phyloP scores from a whole-genome alignment of 2,888 invertebrate genomes.

The Clepsis dumicolana region DNA sequence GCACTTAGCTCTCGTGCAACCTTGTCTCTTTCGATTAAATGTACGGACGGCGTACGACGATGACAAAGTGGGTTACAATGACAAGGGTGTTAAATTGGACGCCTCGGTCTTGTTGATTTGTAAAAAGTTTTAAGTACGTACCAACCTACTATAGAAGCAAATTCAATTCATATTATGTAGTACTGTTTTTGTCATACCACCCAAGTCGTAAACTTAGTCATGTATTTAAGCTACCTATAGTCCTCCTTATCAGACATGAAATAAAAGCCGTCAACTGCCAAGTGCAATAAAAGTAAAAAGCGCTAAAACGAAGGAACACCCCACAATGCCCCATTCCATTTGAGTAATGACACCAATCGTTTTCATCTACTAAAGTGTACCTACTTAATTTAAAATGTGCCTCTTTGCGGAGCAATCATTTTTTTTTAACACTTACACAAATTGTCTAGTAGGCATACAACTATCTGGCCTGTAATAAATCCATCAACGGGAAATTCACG shows the following conservation, averaged over 20 bases:
- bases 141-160: no score
- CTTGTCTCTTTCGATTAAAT: constrained; percentile 15
- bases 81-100: constrained; percentile 7
- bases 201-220: no score
- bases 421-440: background rate
- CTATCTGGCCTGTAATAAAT: background rate
- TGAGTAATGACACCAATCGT: background rate
- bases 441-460: background rate
- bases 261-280: background rate
- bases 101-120: background rate
- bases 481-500: background rate
- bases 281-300: background rate
- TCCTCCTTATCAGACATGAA: background rate
- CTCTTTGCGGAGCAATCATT: background rate
- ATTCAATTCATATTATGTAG: no score
- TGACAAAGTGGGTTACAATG: constrained; percentile 3
- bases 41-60: background rate
- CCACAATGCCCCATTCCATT: background rate
- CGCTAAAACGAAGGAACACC: background rate
- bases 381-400: background rate
- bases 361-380: background rate
- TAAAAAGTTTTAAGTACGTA: no score
- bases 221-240: no score
- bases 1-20: constrained; percentile 6
- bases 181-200: no score